Evolutionary conservation across 2,113 vertebrate species (phyloP).

Genomic region (Siniperca chuatsi): DNA sequence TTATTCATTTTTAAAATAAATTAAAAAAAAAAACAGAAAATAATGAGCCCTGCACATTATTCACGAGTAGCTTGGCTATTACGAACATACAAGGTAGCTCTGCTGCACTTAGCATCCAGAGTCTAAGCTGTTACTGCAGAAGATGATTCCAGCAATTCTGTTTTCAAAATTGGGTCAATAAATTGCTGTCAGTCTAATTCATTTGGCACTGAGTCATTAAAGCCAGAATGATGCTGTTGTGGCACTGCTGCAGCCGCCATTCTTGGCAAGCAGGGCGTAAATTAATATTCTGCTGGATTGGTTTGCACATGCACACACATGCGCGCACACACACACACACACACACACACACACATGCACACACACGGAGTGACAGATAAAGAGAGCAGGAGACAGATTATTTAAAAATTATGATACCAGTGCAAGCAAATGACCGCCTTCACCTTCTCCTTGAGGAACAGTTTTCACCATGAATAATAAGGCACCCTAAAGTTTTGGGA

Average conservation of each 20-base stretch:
- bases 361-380: conserved; percentile 31
- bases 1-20: neutral
- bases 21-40: neutral
- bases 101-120: conserved; percentile 42
- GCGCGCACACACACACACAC: neutral
- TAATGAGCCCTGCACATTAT: conserved; percentile 29
- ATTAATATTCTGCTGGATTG: conserved; percentile 67
- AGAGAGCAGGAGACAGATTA: conserved; percentile 44
- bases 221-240: conserved; percentile 57
- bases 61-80: conserved; percentile 23
- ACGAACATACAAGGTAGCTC: conserved; percentile 35
- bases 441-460: conserved; percentile 51
- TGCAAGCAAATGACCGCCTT: conserved; percentile 49
- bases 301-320: conserved; percentile 17
- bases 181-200: conserved; percentile 74
- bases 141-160: conserved; percentile 67
- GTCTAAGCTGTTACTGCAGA: conserved; percentile 58
- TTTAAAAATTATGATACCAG: conserved; percentile 41
- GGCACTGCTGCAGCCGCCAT: conserved; percentile 51
- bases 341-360: neutral
- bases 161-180: conserved; percentile 77
- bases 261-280: conserved; percentile 57
- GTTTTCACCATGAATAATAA: conserved; percentile 49
- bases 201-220: conserved; percentile 75
- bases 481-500: conserved; percentile 28